Percentiles rank a stretch among this genome's conserved stretches.
phyloP scores from a whole-genome alignment of 2,113 vertebrate genomes.

The Balaeniceps rex region DNA sequence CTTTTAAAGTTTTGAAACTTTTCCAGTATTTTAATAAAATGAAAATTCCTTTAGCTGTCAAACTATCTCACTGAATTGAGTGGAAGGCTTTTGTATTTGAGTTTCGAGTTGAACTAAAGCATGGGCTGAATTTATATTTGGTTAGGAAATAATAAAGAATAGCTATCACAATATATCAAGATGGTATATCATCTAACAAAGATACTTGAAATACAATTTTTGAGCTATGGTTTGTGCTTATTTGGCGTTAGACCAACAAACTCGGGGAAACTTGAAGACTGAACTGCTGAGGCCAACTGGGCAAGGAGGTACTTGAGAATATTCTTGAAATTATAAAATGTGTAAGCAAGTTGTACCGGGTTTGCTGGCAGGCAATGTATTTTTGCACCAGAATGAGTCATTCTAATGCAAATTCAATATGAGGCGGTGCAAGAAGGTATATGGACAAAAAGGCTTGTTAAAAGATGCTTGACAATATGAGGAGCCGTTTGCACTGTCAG shows the following conservation, averaged over 20 bases:
- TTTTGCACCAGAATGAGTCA: neutral
- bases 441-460: neutral
- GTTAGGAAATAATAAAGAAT: neutral
- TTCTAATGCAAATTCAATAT: neutral
- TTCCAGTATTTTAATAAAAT: neutral
- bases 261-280: neutral
- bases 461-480: neutral
- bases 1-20: neutral
- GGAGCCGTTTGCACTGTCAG: neutral
- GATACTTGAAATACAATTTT: neutral
- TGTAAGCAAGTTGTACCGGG: neutral
- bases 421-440: neutral
- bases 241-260: neutral
- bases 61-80: neutral
- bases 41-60: neutral
- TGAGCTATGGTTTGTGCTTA: neutral
- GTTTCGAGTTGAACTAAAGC: neutral
- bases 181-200: neutral
- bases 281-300: neutral
- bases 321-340: neutral
- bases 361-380: neutral
- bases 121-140: neutral
- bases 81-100: neutral
- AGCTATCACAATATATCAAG: neutral
- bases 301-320: neutral